Conservation (phyloP, 2,113 vertebrate species). For the Desmodus rotundus region DNA sequence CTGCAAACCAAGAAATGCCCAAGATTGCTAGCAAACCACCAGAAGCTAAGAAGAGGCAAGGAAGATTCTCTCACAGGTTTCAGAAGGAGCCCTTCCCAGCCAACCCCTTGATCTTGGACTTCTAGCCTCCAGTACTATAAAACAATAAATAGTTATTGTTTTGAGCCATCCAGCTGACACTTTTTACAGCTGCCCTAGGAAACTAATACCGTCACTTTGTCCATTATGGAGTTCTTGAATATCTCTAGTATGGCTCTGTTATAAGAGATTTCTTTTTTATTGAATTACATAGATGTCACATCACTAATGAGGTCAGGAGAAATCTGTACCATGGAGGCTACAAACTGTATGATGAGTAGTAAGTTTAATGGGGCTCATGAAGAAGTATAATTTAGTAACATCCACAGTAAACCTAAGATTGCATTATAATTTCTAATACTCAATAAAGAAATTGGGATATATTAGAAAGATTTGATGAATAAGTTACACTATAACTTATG, state of each 20-base stretch:
- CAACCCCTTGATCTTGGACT: not conserved
- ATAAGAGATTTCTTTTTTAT: not conserved
- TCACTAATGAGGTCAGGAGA: not conserved
- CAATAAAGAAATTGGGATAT: not conserved
- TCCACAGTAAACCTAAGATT: not conserved
- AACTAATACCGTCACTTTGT: not conserved
- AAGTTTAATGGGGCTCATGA: not conserved
- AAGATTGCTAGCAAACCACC: not conserved
- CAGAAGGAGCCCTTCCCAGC: fast-evolving
- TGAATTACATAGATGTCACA: not conserved
- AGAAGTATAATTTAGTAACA: not conserved
- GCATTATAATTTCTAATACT: not conserved
- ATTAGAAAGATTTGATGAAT: not conserved
- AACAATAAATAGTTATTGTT: not conserved
- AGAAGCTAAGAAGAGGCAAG: not conserved
- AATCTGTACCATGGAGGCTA: not conserved
- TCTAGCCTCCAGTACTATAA: not conserved
- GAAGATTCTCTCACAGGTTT: not conserved
- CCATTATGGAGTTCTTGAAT: not conserved
- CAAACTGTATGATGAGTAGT: not conserved
- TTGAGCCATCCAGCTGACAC: not conserved
- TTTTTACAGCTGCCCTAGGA: not conserved
- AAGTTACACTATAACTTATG: not conserved
- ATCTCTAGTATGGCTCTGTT: not conserved
- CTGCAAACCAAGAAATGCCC: not conserved